Base-by-base conservation (phyloP, 2,113 vertebrate species). In the Mormoops blainvillei region DNA sequence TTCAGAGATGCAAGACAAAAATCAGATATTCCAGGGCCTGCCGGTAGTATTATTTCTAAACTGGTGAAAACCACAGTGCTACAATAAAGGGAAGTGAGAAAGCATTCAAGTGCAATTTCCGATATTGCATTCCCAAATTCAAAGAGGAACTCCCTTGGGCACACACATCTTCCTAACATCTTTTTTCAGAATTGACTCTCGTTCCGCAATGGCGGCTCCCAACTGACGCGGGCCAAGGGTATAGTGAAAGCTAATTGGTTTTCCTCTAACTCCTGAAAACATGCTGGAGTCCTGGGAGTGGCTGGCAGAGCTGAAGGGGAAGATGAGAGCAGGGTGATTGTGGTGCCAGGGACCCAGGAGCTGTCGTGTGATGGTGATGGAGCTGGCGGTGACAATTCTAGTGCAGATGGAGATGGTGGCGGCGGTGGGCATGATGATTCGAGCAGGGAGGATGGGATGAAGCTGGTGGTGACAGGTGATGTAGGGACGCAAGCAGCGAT, bases 401-500 rank as follows among this genome's bases (percentile, higher is more conserved):
- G n/a, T 33, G 45, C 19, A 9, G 11, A 20, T 26, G 26, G 67
- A 24, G 48, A 14, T 22, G 63, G 22, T 18, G 45, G 8, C 45
- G 19, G 6, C 24, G 36, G 22, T 15, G 61, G 41, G 16, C 61
- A 4, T 6, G 18, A 43, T 11, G 41, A 33, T 18, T 36, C 0
- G 4, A 67, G 43, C 0, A 3, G 36, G 6, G 4, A 38, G 4
- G 52, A 3, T 1, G 0, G 26, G 14, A 4, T 36, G 54, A 6
- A 0, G 18, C 20, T 41, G 20, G 63, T 6, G 73, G 33, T 12
- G n/a, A 10, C 11, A 38, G 38, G 18, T 7, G 58, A 10, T 6
- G 8, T 3, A 15, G 36, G 26, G 6, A 58, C 43, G 2, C 76
- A 41, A 15, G 5, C 16, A 10, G 36, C 4, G 18, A 10, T 5